Evolutionary conservation across 1,140 invertebrate genomes (phyloP), one percentile per base, ranked within the genome.

Genomic region (Dendroctonus valens): DNA sequence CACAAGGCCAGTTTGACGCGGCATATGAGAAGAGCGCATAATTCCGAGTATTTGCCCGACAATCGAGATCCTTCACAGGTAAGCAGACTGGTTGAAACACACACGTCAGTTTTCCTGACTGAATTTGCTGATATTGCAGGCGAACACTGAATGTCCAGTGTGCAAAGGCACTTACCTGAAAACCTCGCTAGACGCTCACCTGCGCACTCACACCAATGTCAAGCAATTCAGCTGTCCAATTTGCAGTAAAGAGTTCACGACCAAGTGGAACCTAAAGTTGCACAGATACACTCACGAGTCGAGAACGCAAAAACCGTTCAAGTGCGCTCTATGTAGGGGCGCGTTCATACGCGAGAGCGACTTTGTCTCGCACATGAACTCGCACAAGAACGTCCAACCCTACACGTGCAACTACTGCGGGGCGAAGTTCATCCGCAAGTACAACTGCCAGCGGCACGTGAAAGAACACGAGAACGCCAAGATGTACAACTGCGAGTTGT

Each of bases 391-490:
- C 59, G 85, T 91, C 42, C 84, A 88, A 60, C 91, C 91, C 2
- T 96, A 92, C 78, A 92, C 91, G 2, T 96, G 93, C 78, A 96
- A 96, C 74, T 90, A 93, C 77, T 97, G 95, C 78, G 94, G 93
- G 38, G 92, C 93, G 51, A 90, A 94, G 74, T 97, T 98, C 78
- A 95, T 94, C 58, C 85, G 93, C 15, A 94, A 95, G 75, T 94
- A 93, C 76, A 96, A 96, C 76, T 91, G 95, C 74, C 85, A 94
- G 74, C 85, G 93, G 48, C 95, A 97, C 77, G 89, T 94, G 5
- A 85, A 91, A 44, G 93, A 96, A 74, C 94, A 98, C 79, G 91
- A 92, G 63, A 89, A 87, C 59, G 91, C 88, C 60, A 97, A 97
- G 81, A 89, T 89, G 52, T 94, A 91, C 74, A 90, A 88, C 67